These are phyloP conservation scores for Harpalus rufipes DNA, from an alignment of 2,888 invertebrate species.

Conservation along the genomic window DNA sequence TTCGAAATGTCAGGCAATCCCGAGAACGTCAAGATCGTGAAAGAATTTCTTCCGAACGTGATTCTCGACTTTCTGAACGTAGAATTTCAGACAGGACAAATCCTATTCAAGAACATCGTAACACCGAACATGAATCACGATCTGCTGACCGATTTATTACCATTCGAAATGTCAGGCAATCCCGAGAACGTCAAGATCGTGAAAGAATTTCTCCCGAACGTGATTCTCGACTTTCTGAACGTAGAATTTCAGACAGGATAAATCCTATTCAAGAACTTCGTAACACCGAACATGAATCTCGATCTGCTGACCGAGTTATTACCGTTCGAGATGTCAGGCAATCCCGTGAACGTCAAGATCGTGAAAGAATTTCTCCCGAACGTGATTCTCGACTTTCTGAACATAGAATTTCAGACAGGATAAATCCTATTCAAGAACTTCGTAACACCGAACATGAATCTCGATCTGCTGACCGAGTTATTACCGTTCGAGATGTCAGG, in stretches of 20 bases:
- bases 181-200: neutral
- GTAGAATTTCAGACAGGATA: neutral
- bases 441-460: neutral
- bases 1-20: no score
- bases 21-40: no score
- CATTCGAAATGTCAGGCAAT: neutral
- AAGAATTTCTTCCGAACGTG: no score
- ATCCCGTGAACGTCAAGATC: no score
- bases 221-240: constrained; percentile 17
- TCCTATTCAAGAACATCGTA: no score
- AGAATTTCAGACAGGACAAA: no score
- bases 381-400: no score
- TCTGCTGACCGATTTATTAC: neutral
- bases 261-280: neutral
- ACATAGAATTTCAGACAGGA: no score
- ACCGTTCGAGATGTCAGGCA: neutral
- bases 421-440: neutral
- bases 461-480: neutral
- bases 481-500: neutral
- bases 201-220: neutral
- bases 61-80: no score
- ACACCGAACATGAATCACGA: neutral
- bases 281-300: neutral
- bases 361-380: no score
- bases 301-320: neutral